Conservation (phyloP, 2,797 vertebrate genomes). For the Danio choprae region DNA sequence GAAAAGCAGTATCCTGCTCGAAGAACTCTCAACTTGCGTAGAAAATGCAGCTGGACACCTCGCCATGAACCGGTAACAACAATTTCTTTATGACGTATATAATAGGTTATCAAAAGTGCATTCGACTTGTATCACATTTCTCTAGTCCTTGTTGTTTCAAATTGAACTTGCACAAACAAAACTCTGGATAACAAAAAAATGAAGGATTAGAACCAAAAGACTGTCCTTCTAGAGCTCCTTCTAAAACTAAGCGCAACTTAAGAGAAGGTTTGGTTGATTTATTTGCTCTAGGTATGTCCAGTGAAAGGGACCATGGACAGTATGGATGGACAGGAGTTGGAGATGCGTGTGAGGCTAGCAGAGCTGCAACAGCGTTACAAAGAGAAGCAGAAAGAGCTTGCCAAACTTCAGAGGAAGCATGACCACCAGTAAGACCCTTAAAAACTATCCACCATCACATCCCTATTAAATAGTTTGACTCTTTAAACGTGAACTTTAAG, state of each 20-base stretch:
- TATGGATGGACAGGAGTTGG: slow-evolving; percentile 91
- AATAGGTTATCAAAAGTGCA: background rate
- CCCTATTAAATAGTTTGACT: background rate
- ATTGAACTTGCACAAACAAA: background rate
- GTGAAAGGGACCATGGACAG: slow-evolving; percentile 91
- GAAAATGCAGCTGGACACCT: slow-evolving; percentile 93
- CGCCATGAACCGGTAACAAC: slow-evolving; percentile 90
- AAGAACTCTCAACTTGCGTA: slow-evolving; percentile 84
- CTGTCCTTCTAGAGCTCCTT: background rate
- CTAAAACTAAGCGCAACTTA: background rate
- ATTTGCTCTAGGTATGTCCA: slow-evolving; percentile 84
- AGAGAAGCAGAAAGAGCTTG: slow-evolving; percentile 94
- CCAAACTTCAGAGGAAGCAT: slow-evolving; percentile 90
- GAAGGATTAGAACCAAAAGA: background rate
- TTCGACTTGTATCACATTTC: background rate
- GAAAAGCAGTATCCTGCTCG: slow-evolving; percentile 75
- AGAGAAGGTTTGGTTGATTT: background rate
- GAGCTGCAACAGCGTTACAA: slow-evolving; percentile 94
- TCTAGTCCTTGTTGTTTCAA: background rate
- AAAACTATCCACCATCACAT: background rate
- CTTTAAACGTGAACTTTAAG: background rate
- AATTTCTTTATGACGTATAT: background rate
- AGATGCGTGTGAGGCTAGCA: slow-evolving; percentile 90
- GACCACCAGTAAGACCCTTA: slow-evolving; percentile 86
- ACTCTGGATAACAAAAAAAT: background rate